Evolutionary conservation across 2,888 invertebrate species (phyloP), one percentile per base, ranked within the genome.

Genomic region (Parnassius apollo): DNA sequence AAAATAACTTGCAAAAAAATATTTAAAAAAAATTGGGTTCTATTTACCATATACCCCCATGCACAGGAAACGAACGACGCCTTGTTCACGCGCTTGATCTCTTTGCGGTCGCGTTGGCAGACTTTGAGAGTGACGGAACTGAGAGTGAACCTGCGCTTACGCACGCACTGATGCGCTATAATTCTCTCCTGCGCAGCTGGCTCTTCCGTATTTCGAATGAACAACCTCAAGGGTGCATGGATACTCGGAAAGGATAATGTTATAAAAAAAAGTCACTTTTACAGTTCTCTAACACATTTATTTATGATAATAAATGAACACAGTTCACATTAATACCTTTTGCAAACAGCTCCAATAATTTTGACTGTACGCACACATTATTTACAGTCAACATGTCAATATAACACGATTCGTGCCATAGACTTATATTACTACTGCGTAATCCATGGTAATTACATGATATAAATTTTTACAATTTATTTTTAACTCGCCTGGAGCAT

Each of bases 301-400:
- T 86, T 87, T 79, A 83, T 75, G 69, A 35, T 35, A 67, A 72
- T 73, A 81, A 86, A 84, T 90, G 90, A 91, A 88, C 90, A 90
- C 89, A 89, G 84, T 88, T 82, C 83, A 88, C 82, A 77, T 78
- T 75, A 74, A 78, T 74, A 75, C 78, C 77, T 81, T 72, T 73
- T 58, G 50, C 54, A 74, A 76, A 76, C 75, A 75, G 72, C 74
- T 72, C 74, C 67, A 73, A 71, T 66, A 73, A 22, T 48, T 62
- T 13, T 58, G 54, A 62, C 35, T 46, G 62, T 59, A 58, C 53
- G 42, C 54, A 62, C 10, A 63, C 22, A 62, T 64, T 69, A 67
- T 65, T 63, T 71, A 70, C 66, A 70, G 46, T 62, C 56, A 35
- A 7, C 35, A 35, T 35, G 45, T 46, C 56, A 59, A 52, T 52